phyloP scores from a whole-genome alignment of 2,888 invertebrate genomes.

The Oscheius sp. region DNA sequence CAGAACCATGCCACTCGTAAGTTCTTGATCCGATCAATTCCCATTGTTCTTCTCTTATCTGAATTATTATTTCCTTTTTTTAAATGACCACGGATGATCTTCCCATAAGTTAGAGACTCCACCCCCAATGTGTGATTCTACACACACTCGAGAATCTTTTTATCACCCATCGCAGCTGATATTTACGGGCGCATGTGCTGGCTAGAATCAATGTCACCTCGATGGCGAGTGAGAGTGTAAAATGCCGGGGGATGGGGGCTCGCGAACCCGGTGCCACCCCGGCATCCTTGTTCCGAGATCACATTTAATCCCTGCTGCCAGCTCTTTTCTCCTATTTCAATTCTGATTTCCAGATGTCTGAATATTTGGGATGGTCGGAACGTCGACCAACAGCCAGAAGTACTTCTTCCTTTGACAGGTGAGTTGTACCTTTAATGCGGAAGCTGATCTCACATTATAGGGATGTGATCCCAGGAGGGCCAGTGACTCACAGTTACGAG shows the following conservation, averaged over 20 bases:
- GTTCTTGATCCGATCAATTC: conserved; percentile 59
- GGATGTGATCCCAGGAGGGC: conserved; percentile 52
- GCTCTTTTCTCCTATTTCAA: background rate
- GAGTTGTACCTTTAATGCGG: background rate
- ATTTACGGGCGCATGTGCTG: conserved; percentile 32
- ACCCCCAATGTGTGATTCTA: background rate
- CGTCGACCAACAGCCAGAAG: conserved; percentile 52
- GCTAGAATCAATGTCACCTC: conserved; percentile 20
- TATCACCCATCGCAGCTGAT: conserved; percentile 18
- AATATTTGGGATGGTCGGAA: conserved; percentile 69
- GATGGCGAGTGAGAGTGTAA: conserved; percentile 5
- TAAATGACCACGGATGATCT: background rate
- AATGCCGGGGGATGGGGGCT: conserved; percentile 10
- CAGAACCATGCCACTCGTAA: conserved; percentile 56
- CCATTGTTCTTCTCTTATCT: conserved; percentile 52
- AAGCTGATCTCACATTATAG: background rate
- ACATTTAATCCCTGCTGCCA: conserved; percentile 32
- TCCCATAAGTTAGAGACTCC: background rate
- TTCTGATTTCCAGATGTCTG: conserved; percentile 54
- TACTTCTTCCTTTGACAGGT: conserved; percentile 43
- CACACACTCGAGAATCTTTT: background rate
- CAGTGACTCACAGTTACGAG: conserved; percentile 64
- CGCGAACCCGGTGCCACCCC: conserved; percentile 8
- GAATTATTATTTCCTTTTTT: conserved; percentile 30
- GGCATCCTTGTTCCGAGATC: conserved; percentile 9